Evolutionary conservation across 2,888 invertebrate genomes (phyloP).

Genomic region (Lordiphosa andalusiaca): DNA sequence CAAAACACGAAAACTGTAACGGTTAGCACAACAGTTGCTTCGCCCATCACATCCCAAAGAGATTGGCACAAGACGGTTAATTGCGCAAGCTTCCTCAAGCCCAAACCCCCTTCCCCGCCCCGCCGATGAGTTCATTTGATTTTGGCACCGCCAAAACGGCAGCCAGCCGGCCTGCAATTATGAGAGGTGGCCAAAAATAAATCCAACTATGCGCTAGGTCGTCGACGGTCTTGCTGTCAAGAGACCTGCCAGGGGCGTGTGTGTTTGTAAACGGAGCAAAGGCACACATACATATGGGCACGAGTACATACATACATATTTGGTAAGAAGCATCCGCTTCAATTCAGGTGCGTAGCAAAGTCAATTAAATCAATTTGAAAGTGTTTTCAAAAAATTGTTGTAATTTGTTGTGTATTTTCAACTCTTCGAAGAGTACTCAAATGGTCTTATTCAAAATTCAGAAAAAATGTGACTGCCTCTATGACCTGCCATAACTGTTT

Average conservation of each 20-base stretch:
- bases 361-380: too few relatives aligned
- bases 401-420: too few relatives aligned
- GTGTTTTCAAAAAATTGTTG: too few relatives aligned
- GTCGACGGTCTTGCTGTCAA: background rate
- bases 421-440: too few relatives aligned
- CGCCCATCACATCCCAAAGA: too few relatives aligned
- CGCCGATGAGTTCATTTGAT: constrained; percentile 24
- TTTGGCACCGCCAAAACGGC: constrained; percentile 48
- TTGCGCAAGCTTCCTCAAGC: constrained; percentile 50
- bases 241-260: background rate
- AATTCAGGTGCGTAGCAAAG: too few relatives aligned
- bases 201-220: constrained; percentile 55
- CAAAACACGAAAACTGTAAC: constrained; percentile 25
- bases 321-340: too few relatives aligned
- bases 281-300: background rate
- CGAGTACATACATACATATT: too few relatives aligned
- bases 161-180: constrained; percentile 58
- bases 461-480: too few relatives aligned
- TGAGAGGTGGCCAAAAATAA: constrained; percentile 72
- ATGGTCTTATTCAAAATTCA: too few relatives aligned
- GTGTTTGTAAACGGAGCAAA: constrained; percentile 13
- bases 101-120: background rate
- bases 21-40: too few relatives aligned
- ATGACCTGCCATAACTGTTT: too few relatives aligned
- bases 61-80: constrained; percentile 39